Base-by-base conservation (phyloP, 1,140 invertebrate genomes). In the Lineus longissimus region DNA sequence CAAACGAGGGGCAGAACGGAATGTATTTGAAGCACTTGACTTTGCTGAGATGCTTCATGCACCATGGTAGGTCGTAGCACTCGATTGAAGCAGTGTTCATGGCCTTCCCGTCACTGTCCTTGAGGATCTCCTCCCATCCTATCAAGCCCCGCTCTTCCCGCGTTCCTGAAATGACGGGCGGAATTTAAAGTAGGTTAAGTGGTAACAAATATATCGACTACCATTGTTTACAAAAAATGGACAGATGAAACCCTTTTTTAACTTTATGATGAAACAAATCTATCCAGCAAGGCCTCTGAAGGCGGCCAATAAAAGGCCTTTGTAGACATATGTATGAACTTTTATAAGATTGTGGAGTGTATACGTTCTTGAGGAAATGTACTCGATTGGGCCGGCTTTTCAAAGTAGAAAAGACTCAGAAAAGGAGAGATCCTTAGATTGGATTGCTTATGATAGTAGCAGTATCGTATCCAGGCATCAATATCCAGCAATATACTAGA, bases 111-210 rank as follows among this genome's bases (percentile, higher is more conserved):
- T 33, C 43, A 29, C 17, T 29, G 27, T 22, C 33, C 17, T 22
- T n/a, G 17, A 62, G 15, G 15, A 22, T 11, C 40, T 61, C 55
- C 22, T 43, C 41, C 73, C 73, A 74, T 47, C 61, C 55, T 0
- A 58, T 41, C 30, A 75, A 23, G 1, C 73, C 73, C 56, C 73
- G 64, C 65, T 75, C 73, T 61, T 70, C 65, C 29, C 68, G 62
- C n/a, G 73, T 72, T 6, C 73, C 73, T 75, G 40, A 33, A 62
- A 70, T 7, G 15, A 29, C 0, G 19, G 55, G 41, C 60, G 55
- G 25, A 43, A 36, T 15, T 2, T 1, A 55, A 1, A 22, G 1
- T 64, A 51, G n/a, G 4, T 9, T n/a, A 51, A 7, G n/a, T 51
- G 6, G n/a, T 23, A 7, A 23, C 40, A 19, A 43, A 13, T 43